These are phyloP conservation scores for Conus canariensis DNA, from an alignment of 2,888 invertebrate genomes.

Conservation along the genomic window DNA sequence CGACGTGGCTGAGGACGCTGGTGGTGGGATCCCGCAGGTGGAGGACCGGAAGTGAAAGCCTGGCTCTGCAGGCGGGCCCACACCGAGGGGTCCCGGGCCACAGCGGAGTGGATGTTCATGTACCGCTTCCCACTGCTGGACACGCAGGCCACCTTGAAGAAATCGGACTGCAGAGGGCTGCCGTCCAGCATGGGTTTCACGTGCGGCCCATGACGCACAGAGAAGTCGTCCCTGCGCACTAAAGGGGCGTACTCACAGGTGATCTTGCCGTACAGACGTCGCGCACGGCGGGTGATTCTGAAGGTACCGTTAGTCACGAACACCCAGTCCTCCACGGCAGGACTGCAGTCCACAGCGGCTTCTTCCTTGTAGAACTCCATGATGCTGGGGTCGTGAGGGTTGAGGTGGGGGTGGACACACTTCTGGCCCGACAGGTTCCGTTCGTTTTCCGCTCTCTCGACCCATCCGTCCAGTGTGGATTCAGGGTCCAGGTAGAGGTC, in stretches of 20 bases:
- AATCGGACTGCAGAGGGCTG: constrained; percentile 66
- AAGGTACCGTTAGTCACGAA: constrained; percentile 85
- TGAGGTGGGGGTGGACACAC: constrained; percentile 85
- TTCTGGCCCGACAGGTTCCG: constrained; percentile 70
- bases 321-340: constrained; percentile 86
- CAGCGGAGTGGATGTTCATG: constrained; percentile 85
- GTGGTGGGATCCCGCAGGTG: too few relatives aligned
- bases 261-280: constrained; percentile 77
- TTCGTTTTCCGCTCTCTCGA: neutral
- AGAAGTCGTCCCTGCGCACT: constrained; percentile 67
- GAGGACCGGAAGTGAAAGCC: too few relatives aligned
- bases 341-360: constrained; percentile 84
- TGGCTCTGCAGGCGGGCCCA: constrained; percentile 38
- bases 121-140: constrained; percentile 80
- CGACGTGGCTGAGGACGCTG: too few relatives aligned
- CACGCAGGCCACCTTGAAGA: constrained; percentile 64
- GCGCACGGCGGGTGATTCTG: constrained; percentile 81
- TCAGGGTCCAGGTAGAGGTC: neutral
- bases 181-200: constrained; percentile 64
- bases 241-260: constrained; percentile 82
- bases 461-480: neutral
- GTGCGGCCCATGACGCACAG: constrained; percentile 57
- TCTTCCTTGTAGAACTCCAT: constrained; percentile 83
- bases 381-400: constrained; percentile 86
- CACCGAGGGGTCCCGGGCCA: constrained; percentile 57